Conservation (phyloP, 2,888 invertebrate species). For the Peribatodes rhomboidaria region DNA sequence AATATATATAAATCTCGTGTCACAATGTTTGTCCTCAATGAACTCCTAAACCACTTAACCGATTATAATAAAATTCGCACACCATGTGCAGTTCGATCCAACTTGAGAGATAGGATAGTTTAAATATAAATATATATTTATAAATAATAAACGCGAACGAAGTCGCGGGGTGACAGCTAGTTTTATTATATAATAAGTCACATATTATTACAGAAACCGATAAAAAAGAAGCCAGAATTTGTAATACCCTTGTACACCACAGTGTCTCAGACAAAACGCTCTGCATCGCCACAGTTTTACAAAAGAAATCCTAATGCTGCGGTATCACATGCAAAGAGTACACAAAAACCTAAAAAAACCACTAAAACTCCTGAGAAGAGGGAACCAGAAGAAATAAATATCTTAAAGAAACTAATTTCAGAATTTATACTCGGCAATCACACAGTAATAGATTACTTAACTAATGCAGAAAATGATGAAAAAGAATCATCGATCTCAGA, state of each 20-base stretch:
- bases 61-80: no score
- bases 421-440: slow-evolving; percentile 37
- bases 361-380: not conserved
- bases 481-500: not conserved
- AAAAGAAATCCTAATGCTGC: not conserved
- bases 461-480: slow-evolving; percentile 37
- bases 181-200: no score
- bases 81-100: no score
- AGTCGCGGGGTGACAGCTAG: no score
- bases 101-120: no score
- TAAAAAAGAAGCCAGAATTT: not conserved
- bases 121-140: no score
- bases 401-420: slow-evolving; percentile 39
- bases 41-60: no score
- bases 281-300: not conserved
- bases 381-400: slow-evolving; percentile 13
- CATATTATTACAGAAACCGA: slow-evolving; percentile 3
- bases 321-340: not conserved
- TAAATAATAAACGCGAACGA: no score
- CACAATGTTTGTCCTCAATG: no score
- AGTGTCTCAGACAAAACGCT: not conserved
- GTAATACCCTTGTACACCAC: slow-evolving; percentile 12
- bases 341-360: not conserved
- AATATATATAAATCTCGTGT: no score
- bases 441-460: slow-evolving; percentile 38